A percentile compares a stretch with the other conserved stretches of the same genome.
Evolutionary conservation across 2,797 vertebrate genomes (phyloP).

Genomic region (Brachyrhaphis roseni): DNA sequence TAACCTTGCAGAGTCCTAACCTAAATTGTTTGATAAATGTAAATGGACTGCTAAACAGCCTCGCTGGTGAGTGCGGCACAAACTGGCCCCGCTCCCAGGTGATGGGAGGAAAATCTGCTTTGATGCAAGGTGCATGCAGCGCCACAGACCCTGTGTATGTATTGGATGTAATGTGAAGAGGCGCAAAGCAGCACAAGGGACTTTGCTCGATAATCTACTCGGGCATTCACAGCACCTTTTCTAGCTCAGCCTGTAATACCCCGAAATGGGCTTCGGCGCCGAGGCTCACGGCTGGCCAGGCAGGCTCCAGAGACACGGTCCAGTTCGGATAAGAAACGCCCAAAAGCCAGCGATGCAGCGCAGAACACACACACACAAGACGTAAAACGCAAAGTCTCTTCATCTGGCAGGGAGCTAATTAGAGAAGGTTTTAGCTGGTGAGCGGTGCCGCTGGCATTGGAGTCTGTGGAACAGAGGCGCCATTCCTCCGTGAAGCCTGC

Average conservation of each 20-base stretch:
- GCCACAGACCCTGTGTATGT: constrained; percentile 56
- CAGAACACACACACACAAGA: constrained; percentile 25
- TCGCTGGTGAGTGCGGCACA: constrained; percentile 14
- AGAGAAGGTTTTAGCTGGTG: constrained; percentile 54
- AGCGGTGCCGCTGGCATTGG: constrained; percentile 51
- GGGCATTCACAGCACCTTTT: constrained; percentile 66
- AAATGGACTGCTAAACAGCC: constrained; percentile 40
- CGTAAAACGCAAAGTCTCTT: constrained; percentile 50
- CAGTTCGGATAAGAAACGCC: constrained; percentile 66
- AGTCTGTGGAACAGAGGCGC: constrained; percentile 41
- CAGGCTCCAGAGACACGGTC: constrained; percentile 58
- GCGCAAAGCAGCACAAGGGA: constrained; percentile 60
- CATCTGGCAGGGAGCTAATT: constrained; percentile 65
- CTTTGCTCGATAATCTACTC: constrained; percentile 74
- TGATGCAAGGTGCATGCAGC: constrained; percentile 59
- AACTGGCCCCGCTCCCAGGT: constrained; percentile 47
- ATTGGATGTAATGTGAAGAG: constrained; percentile 69
- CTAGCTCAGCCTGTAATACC: constrained; percentile 65
- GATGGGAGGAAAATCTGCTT: constrained; percentile 63
- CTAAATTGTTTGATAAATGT: constrained; percentile 54
- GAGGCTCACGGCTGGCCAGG: constrained; percentile 52
- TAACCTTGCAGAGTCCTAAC: constrained; percentile 31
- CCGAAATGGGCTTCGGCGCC: constrained; percentile 69
- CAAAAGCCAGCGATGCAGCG: constrained; percentile 45
- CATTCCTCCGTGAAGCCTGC: constrained; percentile 59